These are phyloP conservation scores for Noctua fimbriata DNA, from an alignment of 2,888 invertebrate species.

Conservation along the genomic window DNA sequence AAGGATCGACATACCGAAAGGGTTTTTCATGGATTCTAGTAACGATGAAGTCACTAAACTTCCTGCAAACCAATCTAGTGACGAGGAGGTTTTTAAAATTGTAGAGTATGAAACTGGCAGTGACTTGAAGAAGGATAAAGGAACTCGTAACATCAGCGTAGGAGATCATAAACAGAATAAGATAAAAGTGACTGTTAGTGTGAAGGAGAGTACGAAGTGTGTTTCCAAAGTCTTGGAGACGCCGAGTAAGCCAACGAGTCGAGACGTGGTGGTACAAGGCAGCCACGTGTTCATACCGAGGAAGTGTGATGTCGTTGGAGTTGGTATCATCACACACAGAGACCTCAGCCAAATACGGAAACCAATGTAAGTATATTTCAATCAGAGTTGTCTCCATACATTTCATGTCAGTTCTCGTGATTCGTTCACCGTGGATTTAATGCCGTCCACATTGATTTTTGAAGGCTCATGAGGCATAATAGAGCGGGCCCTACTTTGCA, in stretches of 20 bases:
- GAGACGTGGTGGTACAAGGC: conserved; percentile 78
- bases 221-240: conserved; percentile 72
- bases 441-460: background rate
- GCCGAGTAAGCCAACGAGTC: conserved; percentile 68
- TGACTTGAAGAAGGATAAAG: conserved; percentile 67
- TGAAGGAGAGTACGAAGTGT: conserved; percentile 68
- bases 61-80: conserved; percentile 72
- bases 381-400: background rate
- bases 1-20: conserved; percentile 82
- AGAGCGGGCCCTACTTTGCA: background rate
- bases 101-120: conserved; percentile 82
- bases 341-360: conserved; percentile 73
- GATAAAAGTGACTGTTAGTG: conserved; percentile 72
- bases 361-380: conserved; percentile 77
- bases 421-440: background rate
- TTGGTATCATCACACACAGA: conserved; percentile 81
- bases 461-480: background rate
- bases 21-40: conserved; percentile 78
- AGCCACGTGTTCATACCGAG: conserved; percentile 76
- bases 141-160: conserved; percentile 54
- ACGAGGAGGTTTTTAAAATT: conserved; percentile 84
- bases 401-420: conserved; percentile 1
- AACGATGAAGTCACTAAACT: conserved; percentile 67
- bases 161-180: conserved; percentile 69
- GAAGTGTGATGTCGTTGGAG: conserved; percentile 78